Evolutionary conservation across 2,797 vertebrate genomes (phyloP), one percentile per base, ranked within the genome.

Genomic region (Coilia nasus): DNA sequence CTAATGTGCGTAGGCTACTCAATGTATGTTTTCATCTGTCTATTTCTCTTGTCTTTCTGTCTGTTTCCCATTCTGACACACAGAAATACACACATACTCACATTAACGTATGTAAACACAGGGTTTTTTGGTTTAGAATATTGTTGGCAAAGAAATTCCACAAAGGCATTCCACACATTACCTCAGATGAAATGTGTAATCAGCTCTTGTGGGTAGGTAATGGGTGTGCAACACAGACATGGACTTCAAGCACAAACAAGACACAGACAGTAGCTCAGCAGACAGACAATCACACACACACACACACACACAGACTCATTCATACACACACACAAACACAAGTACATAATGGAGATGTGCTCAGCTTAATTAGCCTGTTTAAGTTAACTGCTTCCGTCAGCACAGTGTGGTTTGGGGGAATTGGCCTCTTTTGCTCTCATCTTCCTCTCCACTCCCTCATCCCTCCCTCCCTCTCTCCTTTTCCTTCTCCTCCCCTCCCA

Each of bases 231-330:
- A 28, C 14, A 17, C 31, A 75, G 31, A 15, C 67, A 12, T 11
- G 15, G 3, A 75, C 67, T 28, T 28, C 12, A 15, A 75, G 67
- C 67, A 75, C 67, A 75, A 75, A 75, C 67, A 75, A 75, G 14
- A 75, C 1, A 17, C 67, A 75, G 67, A 75, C 67, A 41, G 31
- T 75, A 75, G 67, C 67, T 35, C 28, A 75, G 67, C 67, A 75
- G 28, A 75, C 25, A 75, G 28, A 19, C 67, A 35, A 75, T 75
- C 60, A 64, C 60, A 64, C 6, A 64, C 60, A 64, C n/a, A 25
- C n/a, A 25, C n/a, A 64, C 6, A 64, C 5, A 64, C 60, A 64
- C 60, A 25, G 6, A 62, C n/a, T 2, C n/a, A 25, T 17, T 0
- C 60, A 23, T 17, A 9, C 21, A 23, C 60, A 60, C 0, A 62